Evolutionary conservation across 2,113 vertebrate genomes (phyloP), one percentile per base, ranked within the genome.

Genomic region (Peromyscus leucopus): DNA sequence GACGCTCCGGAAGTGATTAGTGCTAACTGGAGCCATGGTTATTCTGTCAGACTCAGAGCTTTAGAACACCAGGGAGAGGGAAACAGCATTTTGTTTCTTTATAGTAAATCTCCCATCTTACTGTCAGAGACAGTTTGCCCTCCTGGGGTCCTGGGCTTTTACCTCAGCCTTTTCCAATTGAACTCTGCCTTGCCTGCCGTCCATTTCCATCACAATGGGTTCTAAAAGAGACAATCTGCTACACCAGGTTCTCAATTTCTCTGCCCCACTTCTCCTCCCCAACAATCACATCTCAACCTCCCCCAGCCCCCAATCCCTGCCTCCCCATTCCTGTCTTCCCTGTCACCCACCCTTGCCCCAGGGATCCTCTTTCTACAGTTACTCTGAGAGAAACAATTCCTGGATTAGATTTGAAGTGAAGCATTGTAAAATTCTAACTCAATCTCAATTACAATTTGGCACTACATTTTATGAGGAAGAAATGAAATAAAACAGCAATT

Each of bases 401-500:
- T 46, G 55, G 93, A 39, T 87, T 90, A 83, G 71, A 71, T 48
- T 55, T 69, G 93, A 94, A 95, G 86, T 67, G 79, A 88, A 95
- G 31, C 67, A 91, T 85, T 97, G 84, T 61, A 51, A 95, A 79
- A 92, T 91, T 93, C 93, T 80, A 72, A 97, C 96, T 98, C 97
- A 67, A 91, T 97, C 97, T 61, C 98, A 96, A 92, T 97, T 94
- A 97, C 90, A 93, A 88, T 82, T 90, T 90, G 93, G 91, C 91
- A 91, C 95, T 97, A 95, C 42, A 3, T 96, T 98, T 98, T 98
- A 98, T 98, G 94, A 96, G 91, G 33, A 8, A 94, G 97, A 98
- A 98, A 98, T 97, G 96, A 97, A 98, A 98, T 98, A 98, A 98
- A 98, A 98, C 91, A 97, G 96, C 95, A 95, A 95, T 98, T 98